Evolutionary conservation across 1,140 invertebrate genomes (phyloP), one percentile per base, ranked within the genome.

Genomic region (Zaprionus nigranus): DNA sequence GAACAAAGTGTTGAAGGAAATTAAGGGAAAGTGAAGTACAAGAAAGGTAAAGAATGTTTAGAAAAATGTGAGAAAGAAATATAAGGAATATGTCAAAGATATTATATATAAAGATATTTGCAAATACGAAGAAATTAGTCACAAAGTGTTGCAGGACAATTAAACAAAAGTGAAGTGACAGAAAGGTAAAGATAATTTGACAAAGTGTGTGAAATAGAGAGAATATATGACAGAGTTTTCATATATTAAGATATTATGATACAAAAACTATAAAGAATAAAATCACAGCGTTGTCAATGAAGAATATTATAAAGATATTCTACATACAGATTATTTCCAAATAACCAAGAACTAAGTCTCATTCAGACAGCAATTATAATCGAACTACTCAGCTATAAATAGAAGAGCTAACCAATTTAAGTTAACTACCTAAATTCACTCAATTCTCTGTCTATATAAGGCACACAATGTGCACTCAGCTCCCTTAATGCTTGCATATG

Each of bases 1-100:
- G 79, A 68, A 69, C 82, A 85, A 90, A 90, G 86, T 90, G 81
- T 73, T 61, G 2, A 72, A n/a, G 7, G 15, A 53, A 12, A 49
- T 17, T 7, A 64, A 28, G 12, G 7, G 5, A 17, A 56, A 67
- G 56, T 40, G 59, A 28, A 26, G 5, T 26, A 13, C 0, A 11
- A 51, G 46, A 60, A 67, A 71, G 69, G 60, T 80, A 64, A 78
- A 61, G 30, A 22, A 17, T 64, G 71, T 20, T 15, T 28, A 51
- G 13, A 22, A 22, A 62, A 9, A 2, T 54, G 15, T 28, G 13
- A 3, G 20, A 3, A n/a, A n/a, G 5, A 26, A 28, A 7, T 54
- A 7, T 34, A 51, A 22, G 20, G n/a, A 40, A 40, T 5, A 40
- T 40, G 30, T 34, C 9, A 0, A 34, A 3, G 30, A 34, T 34